Evolutionary conservation across 2,797 vertebrate genomes (phyloP).

Genomic region (Karalla daura): DNA sequence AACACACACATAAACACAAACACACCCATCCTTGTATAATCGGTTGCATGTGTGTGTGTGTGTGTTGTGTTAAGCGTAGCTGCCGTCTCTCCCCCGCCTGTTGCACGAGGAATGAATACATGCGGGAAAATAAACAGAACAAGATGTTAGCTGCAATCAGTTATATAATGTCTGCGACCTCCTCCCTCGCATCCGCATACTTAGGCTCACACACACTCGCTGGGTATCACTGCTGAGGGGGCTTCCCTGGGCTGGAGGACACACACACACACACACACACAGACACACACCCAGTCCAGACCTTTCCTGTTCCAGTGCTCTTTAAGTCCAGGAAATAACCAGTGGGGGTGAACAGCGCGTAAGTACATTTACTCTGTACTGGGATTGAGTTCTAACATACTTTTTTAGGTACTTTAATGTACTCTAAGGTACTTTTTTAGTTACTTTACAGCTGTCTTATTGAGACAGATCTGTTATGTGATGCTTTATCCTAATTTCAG

Average conservation of each 20-base stretch:
- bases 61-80: background rate
- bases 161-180: slow-evolving; percentile 57
- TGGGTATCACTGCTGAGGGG: slow-evolving; percentile 23
- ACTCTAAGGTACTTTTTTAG: too few species aligned
- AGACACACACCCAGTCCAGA: slow-evolving; percentile 15
- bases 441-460: too few species aligned
- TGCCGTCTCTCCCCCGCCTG: background rate
- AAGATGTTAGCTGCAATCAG: slow-evolving; percentile 17
- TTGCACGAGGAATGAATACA: slow-evolving; percentile 1
- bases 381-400: too few species aligned
- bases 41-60: background rate
- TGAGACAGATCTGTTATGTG: too few species aligned
- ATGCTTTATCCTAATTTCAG: too few species aligned
- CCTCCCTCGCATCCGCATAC: slow-evolving; percentile 50
- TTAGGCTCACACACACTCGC: background rate
- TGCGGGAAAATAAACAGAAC: slow-evolving; percentile 28
- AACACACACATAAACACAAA: background rate
- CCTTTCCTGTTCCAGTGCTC: slow-evolving; percentile 21
- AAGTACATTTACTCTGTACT: too few species aligned
- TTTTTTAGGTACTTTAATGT: too few species aligned
- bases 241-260: slow-evolving; percentile 31
- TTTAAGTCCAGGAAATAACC: too few species aligned
- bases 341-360: too few species aligned
- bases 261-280: slow-evolving; percentile 34
- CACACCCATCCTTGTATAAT: background rate